Evolutionary conservation across 2,113 vertebrate genomes (phyloP).

Genomic region (Arenaria interpres): DNA sequence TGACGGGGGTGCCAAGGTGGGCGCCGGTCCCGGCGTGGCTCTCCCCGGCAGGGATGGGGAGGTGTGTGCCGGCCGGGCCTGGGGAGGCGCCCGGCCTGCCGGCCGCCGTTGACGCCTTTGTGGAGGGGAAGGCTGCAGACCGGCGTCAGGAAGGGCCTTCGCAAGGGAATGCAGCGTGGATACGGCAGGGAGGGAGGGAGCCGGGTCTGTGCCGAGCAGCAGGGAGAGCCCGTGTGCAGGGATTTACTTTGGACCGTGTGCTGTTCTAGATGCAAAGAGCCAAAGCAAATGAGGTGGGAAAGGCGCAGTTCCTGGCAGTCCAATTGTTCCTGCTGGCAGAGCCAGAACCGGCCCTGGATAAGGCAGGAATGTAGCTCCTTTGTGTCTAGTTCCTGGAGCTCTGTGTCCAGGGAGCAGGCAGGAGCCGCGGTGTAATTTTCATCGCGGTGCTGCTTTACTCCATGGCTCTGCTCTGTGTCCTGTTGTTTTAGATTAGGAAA

Average conservation of each 20-base stretch:
- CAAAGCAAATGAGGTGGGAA: constrained; percentile 47
- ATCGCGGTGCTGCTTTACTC: not conserved
- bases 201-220: not conserved
- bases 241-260: not conserved
- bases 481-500: not conserved
- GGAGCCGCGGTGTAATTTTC: not conserved
- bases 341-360: constrained; percentile 5
- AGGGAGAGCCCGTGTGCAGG: rapidly evolving
- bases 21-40: not conserved
- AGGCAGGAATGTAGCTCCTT: constrained; percentile 51
- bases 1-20: no score
- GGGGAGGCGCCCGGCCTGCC: not conserved
- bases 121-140: not conserved
- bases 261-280: not conserved
- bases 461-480: not conserved
- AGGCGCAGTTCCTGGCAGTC: constrained; percentile 27
- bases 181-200: not conserved
- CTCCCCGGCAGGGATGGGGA: not conserved
- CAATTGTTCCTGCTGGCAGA: not conserved
- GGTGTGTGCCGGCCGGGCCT: not conserved
- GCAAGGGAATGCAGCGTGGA: not conserved
- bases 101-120: not conserved
- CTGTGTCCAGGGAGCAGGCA: not conserved
- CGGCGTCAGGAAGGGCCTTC: not conserved
- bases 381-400: constrained; percentile 24